A percentile compares a stretch with the other conserved stretches of the same genome.
phyloP scores from a whole-genome alignment of 2,113 vertebrate species.

The Tragelaphus imberbis region DNA sequence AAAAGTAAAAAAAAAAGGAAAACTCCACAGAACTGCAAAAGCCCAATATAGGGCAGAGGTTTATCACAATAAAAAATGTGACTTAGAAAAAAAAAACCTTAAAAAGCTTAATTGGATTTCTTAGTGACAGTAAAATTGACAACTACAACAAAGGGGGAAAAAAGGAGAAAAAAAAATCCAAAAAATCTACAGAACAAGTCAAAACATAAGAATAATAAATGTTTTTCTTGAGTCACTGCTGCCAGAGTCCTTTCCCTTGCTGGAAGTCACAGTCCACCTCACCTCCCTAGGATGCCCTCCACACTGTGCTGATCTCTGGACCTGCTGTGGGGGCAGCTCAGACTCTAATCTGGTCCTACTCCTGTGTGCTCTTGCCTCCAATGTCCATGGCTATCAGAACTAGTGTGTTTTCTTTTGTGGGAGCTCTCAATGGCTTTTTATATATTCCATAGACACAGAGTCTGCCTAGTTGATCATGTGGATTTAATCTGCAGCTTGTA shows the following conservation, averaged over 20 bases:
- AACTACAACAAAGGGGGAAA: rapidly evolving
- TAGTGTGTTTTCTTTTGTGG: neutral
- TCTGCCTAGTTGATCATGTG: neutral
- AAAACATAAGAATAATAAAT: neutral
- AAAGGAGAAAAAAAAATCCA: neutral
- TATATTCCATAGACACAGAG: neutral
- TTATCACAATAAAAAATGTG: neutral
- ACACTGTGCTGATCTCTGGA: neutral
- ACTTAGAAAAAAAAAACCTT: neutral
- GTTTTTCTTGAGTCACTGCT: neutral
- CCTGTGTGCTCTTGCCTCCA: neutral
- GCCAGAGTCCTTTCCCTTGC: neutral
- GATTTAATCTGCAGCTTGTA: neutral
- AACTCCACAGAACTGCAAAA: neutral
- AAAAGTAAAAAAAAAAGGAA: neutral
- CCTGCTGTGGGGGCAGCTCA: neutral
- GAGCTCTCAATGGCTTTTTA: neutral
- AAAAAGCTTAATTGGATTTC: neutral
- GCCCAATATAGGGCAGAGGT: neutral
- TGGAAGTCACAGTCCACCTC: too few relatives aligned
- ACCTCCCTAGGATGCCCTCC: too few relatives aligned
- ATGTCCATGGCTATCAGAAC: neutral
- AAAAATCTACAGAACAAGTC: neutral
- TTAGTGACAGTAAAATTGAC: neutral
- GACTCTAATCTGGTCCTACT: neutral